These are phyloP conservation scores for Xiphophorus birchmanni DNA, from an alignment of 2,797 vertebrate genomes.

Conservation along the genomic window DNA sequence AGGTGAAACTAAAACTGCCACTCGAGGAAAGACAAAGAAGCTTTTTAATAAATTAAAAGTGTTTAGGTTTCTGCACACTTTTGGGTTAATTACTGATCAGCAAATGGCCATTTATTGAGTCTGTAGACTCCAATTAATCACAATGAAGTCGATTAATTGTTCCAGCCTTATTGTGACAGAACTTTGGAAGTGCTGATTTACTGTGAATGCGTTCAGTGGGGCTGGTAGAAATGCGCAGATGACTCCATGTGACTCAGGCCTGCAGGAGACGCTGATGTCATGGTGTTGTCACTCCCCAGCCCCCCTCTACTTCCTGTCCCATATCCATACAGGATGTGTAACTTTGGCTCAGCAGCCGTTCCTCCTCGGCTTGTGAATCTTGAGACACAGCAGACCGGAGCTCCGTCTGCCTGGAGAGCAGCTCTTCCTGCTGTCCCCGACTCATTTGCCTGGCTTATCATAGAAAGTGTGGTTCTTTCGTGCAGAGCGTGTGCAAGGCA, in stretches of 20 bases:
- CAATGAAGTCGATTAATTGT: no score
- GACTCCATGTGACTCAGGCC: slow-evolving; percentile 49
- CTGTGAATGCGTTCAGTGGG: neutral
- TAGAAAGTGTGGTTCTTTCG: slow-evolving; percentile 7
- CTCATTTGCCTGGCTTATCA: slow-evolving; percentile 56
- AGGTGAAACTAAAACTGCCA: no score
- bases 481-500: neutral
- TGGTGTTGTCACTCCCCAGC: slow-evolving; percentile 24
- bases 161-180: neutral
- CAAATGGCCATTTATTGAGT: no score
- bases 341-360: neutral
- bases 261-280: slow-evolving; percentile 49
- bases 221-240: slow-evolving; percentile 11
- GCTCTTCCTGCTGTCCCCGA: slow-evolving; percentile 10
- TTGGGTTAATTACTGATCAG: no score
- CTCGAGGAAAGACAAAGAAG: no score
- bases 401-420: neutral
- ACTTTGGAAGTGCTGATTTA: neutral
- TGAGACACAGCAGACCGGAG: neutral
- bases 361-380: neutral
- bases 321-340: neutral
- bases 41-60: no score
- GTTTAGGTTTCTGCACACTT: no score
- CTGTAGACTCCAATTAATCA: no score
- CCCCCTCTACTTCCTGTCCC: slow-evolving; percentile 42